Base-by-base conservation (phyloP, 1,140 invertebrate genomes). In the Cydia pomonella region DNA sequence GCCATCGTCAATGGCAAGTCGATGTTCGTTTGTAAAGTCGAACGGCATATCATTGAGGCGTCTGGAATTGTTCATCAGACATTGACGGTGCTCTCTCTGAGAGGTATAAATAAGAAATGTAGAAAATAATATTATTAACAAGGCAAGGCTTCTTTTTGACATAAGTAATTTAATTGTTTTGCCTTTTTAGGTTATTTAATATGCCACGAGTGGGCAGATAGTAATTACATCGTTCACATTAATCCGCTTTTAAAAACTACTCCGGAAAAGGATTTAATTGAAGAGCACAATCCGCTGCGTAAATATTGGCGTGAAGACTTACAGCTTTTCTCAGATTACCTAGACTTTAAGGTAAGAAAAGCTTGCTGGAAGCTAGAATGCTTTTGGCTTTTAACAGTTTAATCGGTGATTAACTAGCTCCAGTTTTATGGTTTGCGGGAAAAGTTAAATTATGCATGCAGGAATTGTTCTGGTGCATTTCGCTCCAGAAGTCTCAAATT, bases 301-400 rank as follows among this genome's bases (percentile, higher is more conserved):
- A 85, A 92, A 25, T 85, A 82, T 7, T 94, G 95, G 94, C 82
- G 91, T 18, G 84, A 93, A 62, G 94, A 95, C 84, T 84, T 95
- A 18, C 93, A 95, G 85, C 80, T 94, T 25, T 83, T 94, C 16
- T 95, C 95, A 1, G 93, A 94, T 83, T 95, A 94, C 85, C 85
- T 95, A 38, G 94, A 95, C 79, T 92, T 91, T 77, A 95, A 95
- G 91, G 95, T 95, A 92, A 75, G 47, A 18, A 69, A 16, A 50
- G 29, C 64, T 69, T 21, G n/a, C 16, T 33, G 21, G 41, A 44
- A 44, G 41, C 10, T 44, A 44, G 12, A 66, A 66, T 66, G 23
- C 2, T 29, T 53, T 66, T 29, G 63, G 63, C 63, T 66, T 29
- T 66, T 33, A 66, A n/a, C 1, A 38, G n/a, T 59, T 23, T 59